Conservation (phyloP, 2,888 invertebrate species). For the Torymus auratus region DNA sequence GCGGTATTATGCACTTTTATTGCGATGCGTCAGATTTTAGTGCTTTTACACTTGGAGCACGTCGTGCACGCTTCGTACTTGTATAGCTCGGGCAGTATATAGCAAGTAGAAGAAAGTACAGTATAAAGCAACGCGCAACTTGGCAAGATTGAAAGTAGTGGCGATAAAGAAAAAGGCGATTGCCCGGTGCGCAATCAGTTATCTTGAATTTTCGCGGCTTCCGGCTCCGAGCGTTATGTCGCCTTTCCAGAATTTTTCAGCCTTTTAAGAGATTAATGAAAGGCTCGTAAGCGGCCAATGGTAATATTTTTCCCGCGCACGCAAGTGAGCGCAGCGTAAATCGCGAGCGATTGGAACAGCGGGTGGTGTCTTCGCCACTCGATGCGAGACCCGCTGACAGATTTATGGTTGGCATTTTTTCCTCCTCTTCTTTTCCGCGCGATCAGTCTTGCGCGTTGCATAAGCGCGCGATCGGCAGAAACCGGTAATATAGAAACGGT, state of each 20-base stretch:
- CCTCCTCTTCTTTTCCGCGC: constrained; percentile 9
- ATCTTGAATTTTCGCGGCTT: constrained; percentile 15
- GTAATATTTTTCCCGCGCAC: constrained; percentile 29
- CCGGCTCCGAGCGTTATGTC: not conserved
- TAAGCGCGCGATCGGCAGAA: constrained; percentile 63
- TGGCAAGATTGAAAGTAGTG: not conserved
- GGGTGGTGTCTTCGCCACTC: constrained; percentile 50
- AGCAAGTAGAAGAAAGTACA: not conserved
- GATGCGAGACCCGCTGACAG: constrained; percentile 44
- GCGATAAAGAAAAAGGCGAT: not conserved
- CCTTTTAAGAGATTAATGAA: constrained; percentile 1
- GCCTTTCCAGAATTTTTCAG: not conserved
- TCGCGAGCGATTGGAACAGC: constrained; percentile 44
- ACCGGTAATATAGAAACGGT: constrained; percentile 55
- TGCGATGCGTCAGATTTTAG: constrained; percentile 51
- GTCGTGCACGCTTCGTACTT: not conserved
- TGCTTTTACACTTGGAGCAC: constrained; percentile 42
- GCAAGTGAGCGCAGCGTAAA: not conserved
- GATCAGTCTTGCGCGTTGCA: constrained; percentile 57
- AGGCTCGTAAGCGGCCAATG: constrained; percentile 1
- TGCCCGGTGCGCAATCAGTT: not conserved
- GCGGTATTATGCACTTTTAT: constrained; percentile 44
- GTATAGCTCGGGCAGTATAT: too few relatives aligned
- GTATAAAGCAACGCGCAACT: constrained; percentile 11
- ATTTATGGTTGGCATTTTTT: constrained; percentile 47